Conservation (phyloP, 2,113 vertebrate species). For the Ceyx cyanopectus region DNA sequence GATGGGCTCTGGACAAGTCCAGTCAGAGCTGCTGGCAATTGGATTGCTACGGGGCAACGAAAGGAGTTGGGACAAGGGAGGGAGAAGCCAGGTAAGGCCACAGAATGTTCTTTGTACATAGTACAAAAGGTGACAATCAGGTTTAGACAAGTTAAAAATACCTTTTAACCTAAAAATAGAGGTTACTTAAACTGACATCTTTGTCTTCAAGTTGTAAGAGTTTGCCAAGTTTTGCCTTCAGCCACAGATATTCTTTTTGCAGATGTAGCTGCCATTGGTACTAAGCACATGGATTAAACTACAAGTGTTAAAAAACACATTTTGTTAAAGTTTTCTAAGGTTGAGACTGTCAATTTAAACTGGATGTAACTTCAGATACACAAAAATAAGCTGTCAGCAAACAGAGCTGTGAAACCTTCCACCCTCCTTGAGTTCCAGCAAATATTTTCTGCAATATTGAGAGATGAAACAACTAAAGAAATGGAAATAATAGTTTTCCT, state of each 20-base stretch:
- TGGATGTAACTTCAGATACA: neutral
- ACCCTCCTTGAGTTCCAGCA: neutral
- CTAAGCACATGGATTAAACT: neutral
- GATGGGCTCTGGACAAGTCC: neutral
- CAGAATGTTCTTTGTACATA: neutral
- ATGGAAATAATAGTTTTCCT: constrained; percentile 18
- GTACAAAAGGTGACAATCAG: constrained; percentile 1
- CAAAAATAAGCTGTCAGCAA: constrained; percentile 1
- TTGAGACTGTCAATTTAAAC: neutral
- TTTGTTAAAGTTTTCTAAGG: neutral
- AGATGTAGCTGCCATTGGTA: neutral
- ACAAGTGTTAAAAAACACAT: neutral
- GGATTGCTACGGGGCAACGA: neutral
- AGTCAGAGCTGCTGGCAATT: neutral
- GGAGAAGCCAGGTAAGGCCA: constrained; percentile 10
- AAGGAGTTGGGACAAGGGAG: neutral
- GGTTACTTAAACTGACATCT: neutral
- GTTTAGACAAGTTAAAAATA: constrained; percentile 15
- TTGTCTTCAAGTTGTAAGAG: neutral
- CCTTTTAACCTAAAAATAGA: neutral
- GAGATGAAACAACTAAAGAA: neutral
- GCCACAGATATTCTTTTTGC: neutral
- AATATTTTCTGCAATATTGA: neutral
- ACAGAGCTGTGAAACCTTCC: neutral
- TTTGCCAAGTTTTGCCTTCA: neutral